A percentile compares a stretch with the other conserved stretches of the same genome.
phyloP scores from a whole-genome alignment of 2,113 vertebrate genomes.

The Martes martes region DNA sequence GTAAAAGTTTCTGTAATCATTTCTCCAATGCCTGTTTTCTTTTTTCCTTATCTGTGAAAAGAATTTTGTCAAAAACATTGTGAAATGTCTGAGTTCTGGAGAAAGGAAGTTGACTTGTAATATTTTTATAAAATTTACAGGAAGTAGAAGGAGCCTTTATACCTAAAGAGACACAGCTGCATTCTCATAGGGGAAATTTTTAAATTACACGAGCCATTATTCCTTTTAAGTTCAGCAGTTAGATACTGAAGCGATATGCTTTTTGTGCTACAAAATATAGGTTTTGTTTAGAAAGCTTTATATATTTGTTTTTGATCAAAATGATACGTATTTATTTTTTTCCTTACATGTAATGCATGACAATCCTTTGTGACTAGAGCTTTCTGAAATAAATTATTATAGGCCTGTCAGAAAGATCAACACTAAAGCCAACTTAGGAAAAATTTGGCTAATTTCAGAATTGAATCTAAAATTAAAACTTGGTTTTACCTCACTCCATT shows the following conservation, averaged over 20 bases:
- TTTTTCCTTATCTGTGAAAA: background rate
- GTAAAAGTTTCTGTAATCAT: background rate
- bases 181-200: background rate
- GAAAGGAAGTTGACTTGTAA: background rate
- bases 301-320: background rate
- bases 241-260: background rate
- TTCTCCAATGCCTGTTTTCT: background rate
- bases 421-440: background rate
- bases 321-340: background rate
- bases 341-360: background rate
- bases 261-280: background rate
- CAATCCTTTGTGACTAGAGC: background rate
- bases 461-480: background rate
- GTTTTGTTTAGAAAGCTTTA: background rate
- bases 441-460: background rate
- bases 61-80: background rate
- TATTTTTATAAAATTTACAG: background rate
- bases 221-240: background rate
- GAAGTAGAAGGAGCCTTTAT: background rate
- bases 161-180: background rate
- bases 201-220: background rate
- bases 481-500: background rate
- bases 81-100: background rate
- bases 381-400: background rate
- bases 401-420: background rate